Evolutionary conservation across 2,113 vertebrate species (phyloP).

Genomic region (Dicaeum eximium): DNA sequence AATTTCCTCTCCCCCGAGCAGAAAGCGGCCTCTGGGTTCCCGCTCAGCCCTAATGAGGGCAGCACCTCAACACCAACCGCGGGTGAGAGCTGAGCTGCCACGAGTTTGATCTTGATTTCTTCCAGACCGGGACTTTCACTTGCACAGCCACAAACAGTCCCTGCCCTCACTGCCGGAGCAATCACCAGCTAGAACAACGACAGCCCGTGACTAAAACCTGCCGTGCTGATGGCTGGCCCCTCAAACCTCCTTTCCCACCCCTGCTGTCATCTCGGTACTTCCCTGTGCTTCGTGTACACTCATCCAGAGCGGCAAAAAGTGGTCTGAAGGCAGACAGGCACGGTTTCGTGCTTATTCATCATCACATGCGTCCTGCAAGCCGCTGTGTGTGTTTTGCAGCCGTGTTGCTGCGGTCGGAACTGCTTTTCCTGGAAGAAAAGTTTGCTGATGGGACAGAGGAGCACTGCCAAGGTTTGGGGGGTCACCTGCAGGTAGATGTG

Average conservation of each 20-base stretch:
- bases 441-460: background rate
- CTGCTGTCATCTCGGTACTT: background rate
- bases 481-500: background rate
- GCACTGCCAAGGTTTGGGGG: rapidly evolving
- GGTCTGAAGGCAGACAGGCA: background rate
- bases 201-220: background rate
- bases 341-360: background rate
- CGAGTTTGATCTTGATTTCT: background rate
- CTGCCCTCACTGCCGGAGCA: background rate
- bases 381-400: rapidly evolving
- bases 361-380: background rate
- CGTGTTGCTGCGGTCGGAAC: background rate
- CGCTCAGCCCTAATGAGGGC: background rate
- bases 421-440: background rate
- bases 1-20: background rate
- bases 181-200: background rate
- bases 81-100: rapidly evolving
- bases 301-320: background rate
- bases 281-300: background rate
- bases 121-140: background rate
- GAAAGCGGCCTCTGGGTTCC: background rate
- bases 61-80: background rate
- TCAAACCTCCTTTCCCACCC: background rate
- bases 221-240: background rate
- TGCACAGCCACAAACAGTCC: background rate